phyloP scores from a whole-genome alignment of 2,113 vertebrate genomes.

The Brachyhypopomus gauderio region DNA sequence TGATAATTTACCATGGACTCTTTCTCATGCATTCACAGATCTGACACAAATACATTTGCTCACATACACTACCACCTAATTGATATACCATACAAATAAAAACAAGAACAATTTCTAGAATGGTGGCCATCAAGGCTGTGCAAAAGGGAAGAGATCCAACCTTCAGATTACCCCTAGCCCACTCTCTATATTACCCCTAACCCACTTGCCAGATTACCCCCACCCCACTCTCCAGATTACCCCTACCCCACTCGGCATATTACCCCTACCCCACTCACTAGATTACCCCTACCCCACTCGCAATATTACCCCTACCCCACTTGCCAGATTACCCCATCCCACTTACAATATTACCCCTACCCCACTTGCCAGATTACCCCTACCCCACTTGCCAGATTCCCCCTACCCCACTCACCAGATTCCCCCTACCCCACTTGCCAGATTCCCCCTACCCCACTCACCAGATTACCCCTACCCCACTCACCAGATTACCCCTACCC shows the following conservation, averaged over 20 bases:
- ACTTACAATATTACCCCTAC: slow-evolving; percentile 80
- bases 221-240: slow-evolving; percentile 65
- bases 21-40: slow-evolving; percentile 74
- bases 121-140: slow-evolving; percentile 78
- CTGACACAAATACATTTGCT: slow-evolving; percentile 75
- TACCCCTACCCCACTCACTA: slow-evolving; percentile 78
- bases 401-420: slow-evolving; percentile 73
- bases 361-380: slow-evolving; percentile 59
- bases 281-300: slow-evolving; percentile 76
- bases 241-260: slow-evolving; percentile 69
- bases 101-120: slow-evolving; percentile 67
- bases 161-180: slow-evolving; percentile 58
- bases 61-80: slow-evolving; percentile 68
- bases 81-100: slow-evolving; percentile 73
- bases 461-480: slow-evolving; percentile 79
- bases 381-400: slow-evolving; percentile 73
- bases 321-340: slow-evolving; percentile 34
- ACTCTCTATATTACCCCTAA: neutral
- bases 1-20: slow-evolving; percentile 73
- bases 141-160: slow-evolving; percentile 75
- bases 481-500: slow-evolving; percentile 36
- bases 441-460: slow-evolving; percentile 63
- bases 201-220: slow-evolving; percentile 77
- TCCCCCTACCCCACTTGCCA: slow-evolving; percentile 73
- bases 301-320: slow-evolving; percentile 75